Conservation (phyloP, 2,113 vertebrate species). For the Perognathus longimembris region DNA sequence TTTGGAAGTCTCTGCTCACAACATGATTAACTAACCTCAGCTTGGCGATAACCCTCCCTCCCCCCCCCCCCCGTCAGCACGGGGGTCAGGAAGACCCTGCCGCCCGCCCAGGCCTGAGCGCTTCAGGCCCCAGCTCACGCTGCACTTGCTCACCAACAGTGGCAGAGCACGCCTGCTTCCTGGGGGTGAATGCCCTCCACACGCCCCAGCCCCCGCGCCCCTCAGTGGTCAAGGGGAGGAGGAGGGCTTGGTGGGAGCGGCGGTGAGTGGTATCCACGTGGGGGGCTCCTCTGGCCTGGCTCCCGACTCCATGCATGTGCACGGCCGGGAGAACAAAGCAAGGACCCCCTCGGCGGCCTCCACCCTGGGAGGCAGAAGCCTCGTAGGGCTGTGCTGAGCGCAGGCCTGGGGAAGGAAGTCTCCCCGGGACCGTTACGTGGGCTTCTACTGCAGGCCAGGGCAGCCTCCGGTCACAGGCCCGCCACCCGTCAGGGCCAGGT, state of each 20-base stretch:
- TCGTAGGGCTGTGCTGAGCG: background rate
- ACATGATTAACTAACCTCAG: background rate
- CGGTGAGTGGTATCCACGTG: fast-evolving
- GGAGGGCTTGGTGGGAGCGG: fast-evolving
- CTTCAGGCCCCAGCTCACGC: too few relatives aligned
- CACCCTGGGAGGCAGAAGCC: background rate
- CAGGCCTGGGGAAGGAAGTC: background rate
- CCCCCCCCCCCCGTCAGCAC: background rate
- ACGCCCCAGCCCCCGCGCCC: background rate
- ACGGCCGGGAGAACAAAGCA: fast-evolving
- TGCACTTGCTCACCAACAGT: too few relatives aligned
- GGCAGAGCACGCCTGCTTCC: too few relatives aligned
- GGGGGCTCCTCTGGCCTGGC: fast-evolving
- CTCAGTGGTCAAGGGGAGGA: fast-evolving
- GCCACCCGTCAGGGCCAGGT: fast-evolving
- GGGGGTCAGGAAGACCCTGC: background rate
- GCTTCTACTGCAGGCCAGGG: background rate
- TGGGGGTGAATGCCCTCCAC: too few relatives aligned
- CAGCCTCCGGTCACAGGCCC: background rate
- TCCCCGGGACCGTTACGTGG: fast-evolving
- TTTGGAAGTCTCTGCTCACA: background rate
- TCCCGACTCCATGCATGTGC: too few relatives aligned
- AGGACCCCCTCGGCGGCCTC: fast-evolving
- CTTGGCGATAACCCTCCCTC: background rate
- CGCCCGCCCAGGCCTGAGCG: background rate